phyloP scores from a whole-genome alignment of 2,113 vertebrate species.

The Ceyx margarethae region DNA sequence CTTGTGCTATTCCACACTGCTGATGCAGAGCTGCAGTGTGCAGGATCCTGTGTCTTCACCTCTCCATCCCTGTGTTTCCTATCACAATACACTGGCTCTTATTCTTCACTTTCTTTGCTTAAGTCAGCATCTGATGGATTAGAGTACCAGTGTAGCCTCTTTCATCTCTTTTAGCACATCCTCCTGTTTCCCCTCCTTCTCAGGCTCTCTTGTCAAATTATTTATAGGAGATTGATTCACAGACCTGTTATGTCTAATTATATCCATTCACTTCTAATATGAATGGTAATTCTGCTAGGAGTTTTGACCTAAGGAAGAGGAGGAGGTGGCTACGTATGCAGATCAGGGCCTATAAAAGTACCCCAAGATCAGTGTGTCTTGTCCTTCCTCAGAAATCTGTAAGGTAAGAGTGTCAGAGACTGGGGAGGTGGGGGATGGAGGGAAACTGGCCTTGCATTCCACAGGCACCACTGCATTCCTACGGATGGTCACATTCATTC shows the following conservation, averaged over 20 bases:
- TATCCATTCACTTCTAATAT: conserved; percentile 77
- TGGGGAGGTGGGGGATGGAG: neutral
- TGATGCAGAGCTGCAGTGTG: neutral
- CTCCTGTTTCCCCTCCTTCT: neutral
- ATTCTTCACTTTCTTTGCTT: neutral
- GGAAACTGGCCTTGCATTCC: conserved; percentile 26
- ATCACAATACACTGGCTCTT: neutral
- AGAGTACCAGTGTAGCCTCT: neutral
- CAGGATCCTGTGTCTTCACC: neutral
- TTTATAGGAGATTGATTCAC: conserved; percentile 75
- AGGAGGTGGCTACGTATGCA: conserved; percentile 73
- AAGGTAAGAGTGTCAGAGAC: conserved; percentile 67
- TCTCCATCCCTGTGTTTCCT: neutral
- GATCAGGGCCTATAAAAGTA: conserved; percentile 74
- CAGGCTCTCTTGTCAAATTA: conserved; percentile 72
- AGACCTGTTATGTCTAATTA: conserved; percentile 78
- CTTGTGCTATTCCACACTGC: neutral
- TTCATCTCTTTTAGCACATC: conserved; percentile 1
- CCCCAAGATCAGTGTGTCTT: neutral
- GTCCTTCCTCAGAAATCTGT: conserved; percentile 65
- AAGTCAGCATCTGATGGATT: neutral
- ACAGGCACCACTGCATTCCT: conserved; percentile 27
- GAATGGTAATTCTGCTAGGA: conserved; percentile 73
- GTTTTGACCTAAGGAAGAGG: conserved; percentile 73
- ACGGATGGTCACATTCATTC: neutral